Base-by-base conservation (phyloP, 2,797 vertebrate genomes). In the Benthosema pterotum region DNA sequence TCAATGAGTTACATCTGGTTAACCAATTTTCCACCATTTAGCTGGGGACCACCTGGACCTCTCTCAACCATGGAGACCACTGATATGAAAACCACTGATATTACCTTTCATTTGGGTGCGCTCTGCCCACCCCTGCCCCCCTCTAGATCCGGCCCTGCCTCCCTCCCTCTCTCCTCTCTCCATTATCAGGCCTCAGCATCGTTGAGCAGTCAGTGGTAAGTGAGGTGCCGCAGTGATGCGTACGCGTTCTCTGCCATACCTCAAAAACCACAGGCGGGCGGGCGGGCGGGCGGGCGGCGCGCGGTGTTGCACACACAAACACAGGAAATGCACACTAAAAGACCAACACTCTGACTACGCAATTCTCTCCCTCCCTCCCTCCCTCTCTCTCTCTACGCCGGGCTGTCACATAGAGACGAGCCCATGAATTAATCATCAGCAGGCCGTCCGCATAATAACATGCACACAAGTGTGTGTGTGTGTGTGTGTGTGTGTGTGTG, bases 341-440 rank as follows among this genome's bases (percentile, higher is more conserved):
- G n/a, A 38, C 32, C 91, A 87, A 83, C 65, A 78, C 83, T 85
- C 86, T 83, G 85, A 90, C 88, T 89, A 88, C 81, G 84, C 54
- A 61, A 82, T 71, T 57, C 65, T 63, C 58, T 51, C 53, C 18
- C 53, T 18, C 8, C 12, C 59, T 11, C 13, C 5, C 4, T 18
- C 18, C 6, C 42, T 17, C 13, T 48, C 19, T 4, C 18, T 48
- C 57, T 17, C 11, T 18, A 11, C 9, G 11, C 28, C n/a, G 11
- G 11, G 71, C 80, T 64, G 81, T 76, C 74, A 89, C 88, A 90
- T 90, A 87, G 77, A 87, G 86, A 92, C 86, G 87, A 88, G 82
- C 80, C 85, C 67, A 79, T 91, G 83, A 90, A 92, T 91, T 77
- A 91, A 92, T 91, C 87, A 89, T 70, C 77, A 77, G 77, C 82